Conservation (phyloP, 2,113 vertebrate genomes). For the Chloroceryle aenea region DNA sequence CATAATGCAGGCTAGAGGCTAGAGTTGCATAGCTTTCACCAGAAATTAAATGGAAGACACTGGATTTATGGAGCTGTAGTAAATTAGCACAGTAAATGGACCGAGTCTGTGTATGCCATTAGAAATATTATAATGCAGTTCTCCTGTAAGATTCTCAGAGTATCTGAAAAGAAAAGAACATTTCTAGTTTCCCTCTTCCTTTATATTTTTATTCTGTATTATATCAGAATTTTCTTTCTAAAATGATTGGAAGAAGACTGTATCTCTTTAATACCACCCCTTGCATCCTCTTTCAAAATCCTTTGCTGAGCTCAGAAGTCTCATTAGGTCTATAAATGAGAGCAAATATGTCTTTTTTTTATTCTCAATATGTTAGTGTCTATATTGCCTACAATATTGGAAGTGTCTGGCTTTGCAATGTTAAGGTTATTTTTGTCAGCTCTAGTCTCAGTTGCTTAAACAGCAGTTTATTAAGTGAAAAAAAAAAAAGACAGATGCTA, state of each 20-base stretch:
- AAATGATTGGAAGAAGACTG: background rate
- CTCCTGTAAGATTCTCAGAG: background rate
- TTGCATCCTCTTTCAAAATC: background rate
- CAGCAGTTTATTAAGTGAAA: background rate
- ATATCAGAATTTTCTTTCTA: background rate
- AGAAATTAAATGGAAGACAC: background rate
- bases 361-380: background rate
- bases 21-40: background rate
- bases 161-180: background rate
- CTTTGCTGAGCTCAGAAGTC: background rate
- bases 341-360: background rate
- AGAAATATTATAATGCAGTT: background rate
- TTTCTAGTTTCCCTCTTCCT: background rate
- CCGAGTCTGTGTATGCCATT: background rate
- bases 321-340: background rate
- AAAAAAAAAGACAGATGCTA: background rate
- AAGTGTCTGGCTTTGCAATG: background rate
- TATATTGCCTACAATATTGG: background rate
- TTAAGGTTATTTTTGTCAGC: background rate
- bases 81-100: background rate
- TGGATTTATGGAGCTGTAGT: background rate
- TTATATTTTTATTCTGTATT: background rate
- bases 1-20: background rate
- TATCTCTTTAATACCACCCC: background rate
- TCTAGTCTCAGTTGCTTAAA: background rate